These are phyloP conservation scores for Anarhynchus alexandrinus DNA, from an alignment of 2,113 vertebrate genomes.

Conservation along the genomic window DNA sequence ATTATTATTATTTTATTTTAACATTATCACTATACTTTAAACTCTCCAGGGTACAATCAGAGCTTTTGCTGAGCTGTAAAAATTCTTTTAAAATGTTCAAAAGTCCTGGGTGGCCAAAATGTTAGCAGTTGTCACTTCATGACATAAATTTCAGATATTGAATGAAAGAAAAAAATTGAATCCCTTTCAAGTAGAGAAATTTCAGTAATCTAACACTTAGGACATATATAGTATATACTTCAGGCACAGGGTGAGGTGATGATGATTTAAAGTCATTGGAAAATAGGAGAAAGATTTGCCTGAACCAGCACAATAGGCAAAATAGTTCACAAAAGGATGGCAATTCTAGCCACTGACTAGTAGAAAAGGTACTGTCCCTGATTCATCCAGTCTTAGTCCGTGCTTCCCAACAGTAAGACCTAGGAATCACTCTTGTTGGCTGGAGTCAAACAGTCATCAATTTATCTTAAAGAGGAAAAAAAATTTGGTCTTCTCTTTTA, in stretches of 20 bases:
- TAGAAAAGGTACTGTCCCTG: neutral
- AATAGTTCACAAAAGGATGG: neutral
- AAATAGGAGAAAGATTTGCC: neutral
- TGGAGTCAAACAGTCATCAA: neutral
- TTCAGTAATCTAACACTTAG: neutral
- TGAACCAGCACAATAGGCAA: neutral
- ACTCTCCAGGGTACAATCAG: neutral
- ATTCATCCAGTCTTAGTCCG: neutral
- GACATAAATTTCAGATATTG: neutral
- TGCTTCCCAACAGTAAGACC: neutral
- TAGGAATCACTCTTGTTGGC: neutral
- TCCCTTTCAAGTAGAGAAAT: neutral
- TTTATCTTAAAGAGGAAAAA: neutral
- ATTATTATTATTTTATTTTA: neutral
- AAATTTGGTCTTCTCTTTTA: neutral
- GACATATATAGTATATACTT: neutral
- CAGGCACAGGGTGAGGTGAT: neutral
- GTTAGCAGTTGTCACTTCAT: neutral
- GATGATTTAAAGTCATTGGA: neutral
- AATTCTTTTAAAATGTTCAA: neutral
- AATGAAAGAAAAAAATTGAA: neutral
- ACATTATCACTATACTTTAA: neutral
- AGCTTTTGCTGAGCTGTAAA: neutral
- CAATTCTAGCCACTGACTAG: neutral
- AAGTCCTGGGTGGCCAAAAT: neutral